Percentiles rank a stretch among this genome's conserved stretches.
Conservation (phyloP, 2,113 vertebrate species). For the Hemichromis elongatus region DNA sequence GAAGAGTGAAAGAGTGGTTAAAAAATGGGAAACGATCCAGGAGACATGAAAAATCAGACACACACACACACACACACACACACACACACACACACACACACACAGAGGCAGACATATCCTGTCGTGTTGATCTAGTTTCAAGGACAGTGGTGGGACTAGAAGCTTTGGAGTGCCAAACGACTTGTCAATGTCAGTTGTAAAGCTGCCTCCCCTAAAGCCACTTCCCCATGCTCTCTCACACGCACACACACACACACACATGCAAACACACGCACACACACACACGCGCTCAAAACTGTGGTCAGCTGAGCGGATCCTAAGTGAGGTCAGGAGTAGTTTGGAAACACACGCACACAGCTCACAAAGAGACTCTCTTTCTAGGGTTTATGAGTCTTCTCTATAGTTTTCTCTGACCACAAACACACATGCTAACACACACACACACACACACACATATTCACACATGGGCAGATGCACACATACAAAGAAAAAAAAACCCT, state of each 20-base stretch:
- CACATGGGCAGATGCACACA: conserved; percentile 2
- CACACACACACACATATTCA: neutral
- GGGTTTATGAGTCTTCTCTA: conserved; percentile 62
- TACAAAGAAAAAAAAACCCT: neutral
- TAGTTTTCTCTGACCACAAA: conserved; percentile 56
- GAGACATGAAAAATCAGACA: conserved; percentile 35
- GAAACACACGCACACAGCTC: conserved; percentile 54
- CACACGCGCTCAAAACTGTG: conserved; percentile 19
- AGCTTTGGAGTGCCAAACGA: conserved; percentile 55
- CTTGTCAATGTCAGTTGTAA: conserved; percentile 69
- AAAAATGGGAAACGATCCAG: neutral
- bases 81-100: neutral
- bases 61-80: neutral
- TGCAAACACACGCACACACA: neutral
- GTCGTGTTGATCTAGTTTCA: conserved; percentile 65
- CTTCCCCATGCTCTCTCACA: conserved; percentile 16
- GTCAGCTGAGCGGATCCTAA: conserved; percentile 63
- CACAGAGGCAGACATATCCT: conserved; percentile 51
- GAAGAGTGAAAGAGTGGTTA: conserved; percentile 25
- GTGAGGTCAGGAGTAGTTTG: conserved; percentile 66
- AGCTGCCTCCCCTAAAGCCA: conserved; percentile 62
- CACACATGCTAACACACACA: conserved; percentile 15
- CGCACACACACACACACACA: neutral
- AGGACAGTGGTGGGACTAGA: conserved; percentile 59
- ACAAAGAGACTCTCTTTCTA: conserved; percentile 64